phyloP scores from a whole-genome alignment of 2,888 invertebrate genomes.

The Ormyrus nitidulus region DNA sequence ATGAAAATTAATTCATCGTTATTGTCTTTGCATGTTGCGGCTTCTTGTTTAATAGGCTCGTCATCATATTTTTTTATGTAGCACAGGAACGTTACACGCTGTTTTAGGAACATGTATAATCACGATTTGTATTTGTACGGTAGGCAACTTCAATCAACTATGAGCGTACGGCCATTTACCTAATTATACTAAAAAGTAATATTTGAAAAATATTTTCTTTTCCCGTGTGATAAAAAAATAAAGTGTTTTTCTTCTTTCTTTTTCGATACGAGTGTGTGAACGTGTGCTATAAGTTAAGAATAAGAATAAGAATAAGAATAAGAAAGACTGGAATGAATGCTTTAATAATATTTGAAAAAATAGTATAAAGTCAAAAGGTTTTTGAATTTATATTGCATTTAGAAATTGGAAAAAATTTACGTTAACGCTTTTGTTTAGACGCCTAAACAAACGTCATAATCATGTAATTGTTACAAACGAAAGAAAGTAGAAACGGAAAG shows the following conservation, averaged over 20 bases:
- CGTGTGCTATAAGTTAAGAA: neutral
- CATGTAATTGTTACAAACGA: constrained; percentile 43
- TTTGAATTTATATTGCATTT: constrained; percentile 20
- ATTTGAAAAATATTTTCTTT: constrained; percentile 47
- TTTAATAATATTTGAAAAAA: too few relatives aligned
- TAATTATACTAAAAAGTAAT: constrained; percentile 56
- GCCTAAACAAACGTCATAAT: constrained; percentile 42
- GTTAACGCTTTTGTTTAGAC: constrained; percentile 38
- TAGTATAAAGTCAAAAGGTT: too few relatives aligned
- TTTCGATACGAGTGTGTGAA: constrained; percentile 3
- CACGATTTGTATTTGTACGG: constrained; percentile 43
- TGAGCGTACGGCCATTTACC: constrained; percentile 58
- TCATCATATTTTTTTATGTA: constrained; percentile 26
- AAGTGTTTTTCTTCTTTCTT: constrained; percentile 45
- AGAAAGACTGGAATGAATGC: too few relatives aligned
- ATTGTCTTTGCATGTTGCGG: constrained; percentile 9
- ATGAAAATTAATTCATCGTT: too few relatives aligned
- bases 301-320: too few relatives aligned
- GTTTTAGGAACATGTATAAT: constrained; percentile 13
- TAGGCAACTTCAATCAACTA: constrained; percentile 56
- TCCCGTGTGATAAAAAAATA: constrained; percentile 53
- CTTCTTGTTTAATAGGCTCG: constrained; percentile 8
- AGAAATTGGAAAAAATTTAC: constrained; percentile 19
- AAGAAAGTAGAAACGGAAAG: constrained; percentile 31
- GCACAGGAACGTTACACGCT: neutral